These are phyloP conservation scores for Lonchura striata DNA, from an alignment of 2,113 vertebrate species.

Conservation along the genomic window DNA sequence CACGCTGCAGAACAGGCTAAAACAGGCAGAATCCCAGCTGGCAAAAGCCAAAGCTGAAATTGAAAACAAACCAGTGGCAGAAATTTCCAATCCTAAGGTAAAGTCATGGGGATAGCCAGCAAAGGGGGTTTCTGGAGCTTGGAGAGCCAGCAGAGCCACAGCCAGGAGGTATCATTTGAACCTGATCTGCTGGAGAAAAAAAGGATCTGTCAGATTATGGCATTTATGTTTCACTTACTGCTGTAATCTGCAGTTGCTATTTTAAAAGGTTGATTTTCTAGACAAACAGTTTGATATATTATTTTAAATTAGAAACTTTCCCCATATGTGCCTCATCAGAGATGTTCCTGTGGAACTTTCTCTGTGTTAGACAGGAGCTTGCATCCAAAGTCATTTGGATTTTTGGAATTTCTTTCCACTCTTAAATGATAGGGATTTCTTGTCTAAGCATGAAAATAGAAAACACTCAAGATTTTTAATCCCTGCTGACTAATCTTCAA, in stretches of 20 bases:
- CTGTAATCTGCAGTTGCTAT: neutral
- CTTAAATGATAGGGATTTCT: neutral
- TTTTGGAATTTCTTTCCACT: neutral
- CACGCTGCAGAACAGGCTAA: conserved; percentile 33
- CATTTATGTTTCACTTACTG: neutral
- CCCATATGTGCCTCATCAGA: neutral
- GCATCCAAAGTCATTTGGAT: neutral
- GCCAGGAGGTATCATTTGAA: accelerated
- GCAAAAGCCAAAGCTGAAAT: conserved; percentile 50
- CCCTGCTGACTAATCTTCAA: neutral
- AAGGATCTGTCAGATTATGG: neutral
- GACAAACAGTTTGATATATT: neutral
- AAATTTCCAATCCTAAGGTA: conserved; percentile 77
- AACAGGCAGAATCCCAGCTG: conserved; percentile 68
- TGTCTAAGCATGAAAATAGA: neutral
- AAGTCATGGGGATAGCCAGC: neutral
- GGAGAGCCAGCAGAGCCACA: accelerated
- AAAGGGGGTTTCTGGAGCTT: neutral
- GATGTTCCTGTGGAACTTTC: neutral
- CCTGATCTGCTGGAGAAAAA: neutral
- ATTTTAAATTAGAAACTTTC: neutral
- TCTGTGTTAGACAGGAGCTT: neutral
- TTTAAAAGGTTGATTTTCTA: neutral
- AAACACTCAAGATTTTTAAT: neutral
- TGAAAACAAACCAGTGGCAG: conserved; percentile 72